These are phyloP conservation scores for Microcebus murinus DNA, from an alignment of 2,113 vertebrate species.

Conservation along the genomic window DNA sequence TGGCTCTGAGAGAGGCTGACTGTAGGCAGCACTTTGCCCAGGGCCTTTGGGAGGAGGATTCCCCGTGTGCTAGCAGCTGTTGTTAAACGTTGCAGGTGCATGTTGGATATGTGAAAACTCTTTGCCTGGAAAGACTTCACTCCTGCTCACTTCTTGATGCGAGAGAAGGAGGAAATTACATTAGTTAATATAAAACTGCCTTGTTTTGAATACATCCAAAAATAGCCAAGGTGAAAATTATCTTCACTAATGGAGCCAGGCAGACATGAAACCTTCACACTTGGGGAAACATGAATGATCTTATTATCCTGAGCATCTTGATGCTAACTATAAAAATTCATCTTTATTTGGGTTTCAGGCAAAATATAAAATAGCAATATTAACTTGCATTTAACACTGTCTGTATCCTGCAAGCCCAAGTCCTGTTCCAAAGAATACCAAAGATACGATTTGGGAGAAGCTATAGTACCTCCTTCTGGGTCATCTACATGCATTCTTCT, in stretches of 20 bases:
- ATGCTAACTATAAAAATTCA: constrained; percentile 56
- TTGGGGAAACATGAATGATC: constrained; percentile 45
- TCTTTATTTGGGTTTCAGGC: constrained; percentile 59
- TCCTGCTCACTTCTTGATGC: neutral
- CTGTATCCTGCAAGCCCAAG: neutral
- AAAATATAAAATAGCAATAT: constrained; percentile 38
- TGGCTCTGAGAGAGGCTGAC: neutral
- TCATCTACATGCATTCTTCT: neutral
- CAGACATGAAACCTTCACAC: constrained; percentile 53
- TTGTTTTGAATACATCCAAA: constrained; percentile 64
- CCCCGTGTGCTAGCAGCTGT: neutral
- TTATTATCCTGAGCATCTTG: constrained; percentile 58
- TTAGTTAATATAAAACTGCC: constrained; percentile 39
- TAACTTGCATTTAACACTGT: constrained; percentile 7
- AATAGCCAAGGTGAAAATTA: constrained; percentile 61
- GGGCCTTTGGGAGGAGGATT: neutral
- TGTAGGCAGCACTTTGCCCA: neutral
- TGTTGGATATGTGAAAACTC: neutral
- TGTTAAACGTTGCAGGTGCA: neutral
- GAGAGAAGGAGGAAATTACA: neutral
- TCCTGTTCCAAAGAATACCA: neutral
- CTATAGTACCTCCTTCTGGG: neutral
- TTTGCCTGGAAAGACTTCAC: neutral
- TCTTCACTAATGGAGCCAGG: constrained; percentile 61
- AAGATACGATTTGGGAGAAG: neutral